Evolutionary conservation across 2,113 vertebrate genomes (phyloP), one percentile per base, ranked within the genome.

Genomic region (Festucalex cinctus): DNA sequence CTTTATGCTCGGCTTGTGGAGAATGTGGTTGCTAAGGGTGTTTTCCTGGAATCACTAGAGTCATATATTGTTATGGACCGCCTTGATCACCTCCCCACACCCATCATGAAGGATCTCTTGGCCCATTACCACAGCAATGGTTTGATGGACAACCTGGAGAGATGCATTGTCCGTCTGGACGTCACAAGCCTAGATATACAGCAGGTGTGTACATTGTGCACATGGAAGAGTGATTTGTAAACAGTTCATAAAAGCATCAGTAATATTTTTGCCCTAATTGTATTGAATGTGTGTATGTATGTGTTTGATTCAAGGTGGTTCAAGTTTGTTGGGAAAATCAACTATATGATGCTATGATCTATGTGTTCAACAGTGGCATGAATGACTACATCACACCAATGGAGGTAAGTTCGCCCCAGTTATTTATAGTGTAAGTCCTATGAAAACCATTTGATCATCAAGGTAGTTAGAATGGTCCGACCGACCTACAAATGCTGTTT

Each of bases 311-410:
- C 56, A 67, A 98, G 97, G 94, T 98, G 44, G 95, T 99, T 66
- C 92, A 93, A 6, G 92, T 98, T 46, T 99, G 96, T 78, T 99
- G 97, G 97, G 93, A 96, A 69, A 96, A 98, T 79, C 93, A 82
- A 28, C 92, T 99, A 0, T 95, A 96, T 12, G 97, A 99, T 85
- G 97, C 95, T 51, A 94, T 98, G 95, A 95, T 99, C 81, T 99
- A 98, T 0, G 93, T 98, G 58, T 98, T 95, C 83, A 99, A 96
- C 91, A 94, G 94, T 17, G 96, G 97, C 0, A 98, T 97, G 94
- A 99, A 99, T 39, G 96, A 99, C 78, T 99, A 95, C 83, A 94
- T 98, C 44, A 95, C 93, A 58, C 97, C 97, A 2, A 96, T 99
- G 95, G 96, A 98, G 94, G 97, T 97, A 91, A 12, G 75, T 63